These are phyloP conservation scores for Bombus affinis DNA, from an alignment of 1,140 invertebrate genomes.

Conservation along the genomic window DNA sequence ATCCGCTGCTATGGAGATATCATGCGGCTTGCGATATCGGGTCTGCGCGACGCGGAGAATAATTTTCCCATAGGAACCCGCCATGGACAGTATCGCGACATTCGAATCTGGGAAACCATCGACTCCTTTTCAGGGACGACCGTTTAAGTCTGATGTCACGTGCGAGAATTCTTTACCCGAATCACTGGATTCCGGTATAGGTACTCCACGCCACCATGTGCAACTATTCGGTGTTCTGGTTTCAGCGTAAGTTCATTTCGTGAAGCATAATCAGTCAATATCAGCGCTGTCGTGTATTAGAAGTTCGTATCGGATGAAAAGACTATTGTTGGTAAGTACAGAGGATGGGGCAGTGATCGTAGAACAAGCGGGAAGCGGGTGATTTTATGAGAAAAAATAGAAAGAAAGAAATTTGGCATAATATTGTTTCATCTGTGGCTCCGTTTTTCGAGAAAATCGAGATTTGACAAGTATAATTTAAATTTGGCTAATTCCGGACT, in stretches of 20 bases:
- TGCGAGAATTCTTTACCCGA: conserved; percentile 52
- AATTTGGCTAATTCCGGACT: too few species aligned
- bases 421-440: too few species aligned
- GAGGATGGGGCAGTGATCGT: too few species aligned
- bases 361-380: too few species aligned
- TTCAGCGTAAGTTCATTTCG: neutral
- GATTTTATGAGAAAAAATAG: too few species aligned
- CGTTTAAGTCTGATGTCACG: conserved; percentile 76
- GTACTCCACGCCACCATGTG: neutral
- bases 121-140: conserved; percentile 44
- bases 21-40: conserved; percentile 69
- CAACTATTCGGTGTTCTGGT: neutral
- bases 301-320: neutral
- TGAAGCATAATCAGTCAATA: neutral
- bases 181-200: neutral
- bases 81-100: conserved; percentile 65
- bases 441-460: too few species aligned
- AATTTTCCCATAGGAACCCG: conserved; percentile 77
- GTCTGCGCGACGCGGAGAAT: conserved; percentile 56
- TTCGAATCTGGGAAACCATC: conserved; percentile 69
- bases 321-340: neutral
- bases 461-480: too few species aligned
- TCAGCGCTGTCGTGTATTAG: neutral
- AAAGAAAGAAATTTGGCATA: too few species aligned
- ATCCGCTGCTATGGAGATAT: conserved; percentile 69